Evolutionary conservation across 53 echinoderm and acorn worm genomes (phyloP), one percentile per base, ranked within the genome.

Genomic region (Mesocentrotus franciscanus): DNA sequence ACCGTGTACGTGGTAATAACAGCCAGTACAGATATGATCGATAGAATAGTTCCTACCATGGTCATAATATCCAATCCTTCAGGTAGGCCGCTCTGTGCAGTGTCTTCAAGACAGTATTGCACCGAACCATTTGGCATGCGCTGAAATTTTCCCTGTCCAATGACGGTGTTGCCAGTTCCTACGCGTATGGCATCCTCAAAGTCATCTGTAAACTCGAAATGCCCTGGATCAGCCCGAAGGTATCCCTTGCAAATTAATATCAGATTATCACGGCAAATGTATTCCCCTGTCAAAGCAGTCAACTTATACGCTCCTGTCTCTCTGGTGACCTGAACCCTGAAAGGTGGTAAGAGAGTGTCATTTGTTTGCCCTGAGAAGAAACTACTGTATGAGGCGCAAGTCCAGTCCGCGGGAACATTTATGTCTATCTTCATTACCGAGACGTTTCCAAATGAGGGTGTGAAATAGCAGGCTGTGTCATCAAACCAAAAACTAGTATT

Each of bases 1-100:
- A 95, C 75, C 13, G 92, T 27, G 84, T 97, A 97, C 0, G 97
- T 97, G 24, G 87, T 61, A 8, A 97, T 94, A 34, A 97, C 93
- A 26, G 85, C 92, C 12, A 93, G 42, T 17, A 97, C 81, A 29
- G 96, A 96, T 12, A 95, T 14, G 9, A 97, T 60, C 4, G 97
- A 97, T 36, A 97, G 27, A 35, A 81, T 92, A 17, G 94, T 68
- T 60, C 97, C 97, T 17, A 91, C 78, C 4, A 70, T 18, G 32
- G 97, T 97, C 22, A 97, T 84, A 57, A 97, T 96, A 84, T 71
- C 27, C 33, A 95, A 94, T 17, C 91, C 96, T 61, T 42, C 16
- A 29, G 95, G 95, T 26, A 94, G 85, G 33, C 12, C 26, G 11
- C 55, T 55, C 1, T 35, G 13, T 16, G 3, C 17, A 27, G 0